Evolutionary conservation across 2,797 vertebrate species (phyloP).

Genomic region (Onychomys arenicola): DNA sequence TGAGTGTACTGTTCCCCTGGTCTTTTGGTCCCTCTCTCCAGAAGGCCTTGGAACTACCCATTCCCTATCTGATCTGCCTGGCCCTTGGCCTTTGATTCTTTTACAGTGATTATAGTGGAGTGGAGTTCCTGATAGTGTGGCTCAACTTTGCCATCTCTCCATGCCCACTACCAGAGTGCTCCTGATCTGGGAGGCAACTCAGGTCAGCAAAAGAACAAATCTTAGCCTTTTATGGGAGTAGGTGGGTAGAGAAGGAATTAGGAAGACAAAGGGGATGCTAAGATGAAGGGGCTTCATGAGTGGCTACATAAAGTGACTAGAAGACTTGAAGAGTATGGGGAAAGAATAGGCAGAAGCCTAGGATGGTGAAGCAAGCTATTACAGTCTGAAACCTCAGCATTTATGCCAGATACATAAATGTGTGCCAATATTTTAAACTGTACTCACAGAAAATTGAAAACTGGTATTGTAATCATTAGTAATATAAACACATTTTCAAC

Average conservation of each 20-base stretch:
- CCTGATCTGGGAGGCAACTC: neutral
- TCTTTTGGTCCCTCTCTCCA: neutral
- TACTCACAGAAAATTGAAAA: constrained; percentile 26
- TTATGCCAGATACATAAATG: neutral
- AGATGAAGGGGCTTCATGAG: neutral
- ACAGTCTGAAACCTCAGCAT: neutral
- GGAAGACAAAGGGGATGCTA: neutral
- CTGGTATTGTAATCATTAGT: neutral
- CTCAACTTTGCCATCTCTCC: neutral
- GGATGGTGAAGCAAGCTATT: neutral
- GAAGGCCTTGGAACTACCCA: neutral
- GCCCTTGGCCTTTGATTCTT: neutral
- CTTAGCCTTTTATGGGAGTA: neutral
- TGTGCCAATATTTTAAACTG: neutral
- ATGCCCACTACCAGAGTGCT: neutral
- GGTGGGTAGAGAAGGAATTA: too few species aligned
- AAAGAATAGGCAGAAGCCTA: neutral
- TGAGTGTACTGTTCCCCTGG: neutral
- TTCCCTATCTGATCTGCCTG: neutral
- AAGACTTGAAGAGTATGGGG: neutral
- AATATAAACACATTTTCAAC: neutral
- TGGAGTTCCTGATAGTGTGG: neutral
- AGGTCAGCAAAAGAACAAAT: neutral
- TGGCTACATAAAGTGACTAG: neutral
- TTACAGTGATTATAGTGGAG: neutral